Conservation (phyloP, 2,113 vertebrate species). For the Lampris incognitus region DNA sequence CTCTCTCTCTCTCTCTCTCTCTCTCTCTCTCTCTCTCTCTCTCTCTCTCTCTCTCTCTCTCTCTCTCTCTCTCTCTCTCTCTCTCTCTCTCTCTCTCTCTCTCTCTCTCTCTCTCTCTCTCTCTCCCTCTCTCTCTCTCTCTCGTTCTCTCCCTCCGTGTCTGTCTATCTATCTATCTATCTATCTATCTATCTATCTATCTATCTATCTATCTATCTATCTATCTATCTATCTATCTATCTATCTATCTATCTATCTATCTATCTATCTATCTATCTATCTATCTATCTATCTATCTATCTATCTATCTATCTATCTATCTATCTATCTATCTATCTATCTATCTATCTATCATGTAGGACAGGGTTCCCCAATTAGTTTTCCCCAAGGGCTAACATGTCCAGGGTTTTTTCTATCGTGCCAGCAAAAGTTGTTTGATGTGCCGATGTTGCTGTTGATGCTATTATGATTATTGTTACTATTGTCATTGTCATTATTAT, state of each 20-base stretch:
- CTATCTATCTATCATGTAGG: too few relatives aligned
- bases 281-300: slow-evolving; percentile 5
- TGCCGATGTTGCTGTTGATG: too few relatives aligned
- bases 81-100: neutral
- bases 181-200: neutral
- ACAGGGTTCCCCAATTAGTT: too few relatives aligned
- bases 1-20: neutral
- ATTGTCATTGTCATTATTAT: too few relatives aligned
- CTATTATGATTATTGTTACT: too few relatives aligned
- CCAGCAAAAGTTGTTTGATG: too few relatives aligned
- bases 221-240: neutral
- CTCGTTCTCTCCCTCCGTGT: too few relatives aligned
- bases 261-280: neutral
- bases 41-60: neutral
- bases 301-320: slow-evolving; percentile 5
- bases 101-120: neutral
- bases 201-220: slow-evolving; percentile 1
- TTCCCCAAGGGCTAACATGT: too few relatives aligned
- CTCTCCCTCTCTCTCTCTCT: neutral
- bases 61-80: neutral
- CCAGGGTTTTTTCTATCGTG: too few relatives aligned
- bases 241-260: slow-evolving; percentile 14
- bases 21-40: neutral
- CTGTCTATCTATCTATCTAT: neutral
- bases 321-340: too few relatives aligned